Evolutionary conservation across 2,113 vertebrate genomes (phyloP).

Genomic region (Gavialis gangeticus): DNA sequence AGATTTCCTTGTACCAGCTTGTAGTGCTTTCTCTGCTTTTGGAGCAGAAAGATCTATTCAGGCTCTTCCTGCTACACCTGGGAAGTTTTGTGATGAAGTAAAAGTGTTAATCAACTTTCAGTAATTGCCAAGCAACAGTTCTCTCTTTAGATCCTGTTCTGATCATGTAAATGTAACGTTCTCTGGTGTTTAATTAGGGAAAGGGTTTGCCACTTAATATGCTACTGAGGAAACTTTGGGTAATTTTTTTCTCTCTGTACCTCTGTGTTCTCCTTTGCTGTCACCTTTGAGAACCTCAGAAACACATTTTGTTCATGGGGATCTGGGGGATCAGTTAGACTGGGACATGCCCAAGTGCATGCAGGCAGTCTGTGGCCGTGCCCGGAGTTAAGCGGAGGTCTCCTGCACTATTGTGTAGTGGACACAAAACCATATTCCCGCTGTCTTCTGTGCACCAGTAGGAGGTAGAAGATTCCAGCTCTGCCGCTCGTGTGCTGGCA

Average conservation of each 20-base stretch:
- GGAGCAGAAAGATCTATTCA: background rate
- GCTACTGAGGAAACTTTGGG: background rate
- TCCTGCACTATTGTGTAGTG: background rate
- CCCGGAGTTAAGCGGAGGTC: background rate
- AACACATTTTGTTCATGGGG: rapidly evolving
- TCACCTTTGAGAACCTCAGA: background rate
- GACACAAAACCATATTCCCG: background rate
- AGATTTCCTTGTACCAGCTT: background rate
- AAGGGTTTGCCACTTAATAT: background rate
- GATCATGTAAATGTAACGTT: background rate
- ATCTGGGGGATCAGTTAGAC: background rate
- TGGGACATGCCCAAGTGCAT: background rate
- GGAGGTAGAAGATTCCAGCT: background rate
- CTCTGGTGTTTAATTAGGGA: background rate
- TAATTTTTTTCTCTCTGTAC: background rate
- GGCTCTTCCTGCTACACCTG: background rate
- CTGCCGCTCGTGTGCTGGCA: background rate
- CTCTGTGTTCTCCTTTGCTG: background rate
- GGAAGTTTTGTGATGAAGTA: background rate
- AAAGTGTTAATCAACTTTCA: background rate
- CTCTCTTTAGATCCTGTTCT: background rate
- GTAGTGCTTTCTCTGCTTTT: background rate
- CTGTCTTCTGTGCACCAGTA: background rate
- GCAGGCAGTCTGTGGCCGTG: background rate
- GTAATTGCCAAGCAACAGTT: background rate